Evolutionary conservation across 2,113 vertebrate genomes (phyloP).

Genomic region (Oryctolagus cuniculus): mOryCun1.1 NC_091443.1:82364501-82365000

Average conservation of each 20-base stretch:
- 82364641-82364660: not conserved
- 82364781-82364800: not conserved
- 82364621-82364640: conserved; percentile 67
- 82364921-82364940: not conserved
- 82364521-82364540: not conserved
- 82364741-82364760: conserved; percentile 12
- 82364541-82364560: conserved; percentile 83
- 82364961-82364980: not conserved
- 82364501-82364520: conserved; percentile 1
- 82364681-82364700: not conserved
- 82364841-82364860: not conserved
- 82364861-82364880: not conserved
- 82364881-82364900: not conserved
- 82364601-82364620: conserved; percentile 80
- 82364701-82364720: not conserved
- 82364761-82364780: not conserved
- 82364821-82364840: conserved; percentile 18
- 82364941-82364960: not conserved
- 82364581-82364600: conserved; percentile 62
- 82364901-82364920: rapidly evolving
- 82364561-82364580: conserved; percentile 80
- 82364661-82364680: conserved; percentile 43
- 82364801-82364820: not conserved
- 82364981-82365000: not conserved
- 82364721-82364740: not conserved